These are phyloP conservation scores for Ornithoptera priamus DNA, from an alignment of 2,888 invertebrate genomes.

Conservation along the genomic window DNA sequence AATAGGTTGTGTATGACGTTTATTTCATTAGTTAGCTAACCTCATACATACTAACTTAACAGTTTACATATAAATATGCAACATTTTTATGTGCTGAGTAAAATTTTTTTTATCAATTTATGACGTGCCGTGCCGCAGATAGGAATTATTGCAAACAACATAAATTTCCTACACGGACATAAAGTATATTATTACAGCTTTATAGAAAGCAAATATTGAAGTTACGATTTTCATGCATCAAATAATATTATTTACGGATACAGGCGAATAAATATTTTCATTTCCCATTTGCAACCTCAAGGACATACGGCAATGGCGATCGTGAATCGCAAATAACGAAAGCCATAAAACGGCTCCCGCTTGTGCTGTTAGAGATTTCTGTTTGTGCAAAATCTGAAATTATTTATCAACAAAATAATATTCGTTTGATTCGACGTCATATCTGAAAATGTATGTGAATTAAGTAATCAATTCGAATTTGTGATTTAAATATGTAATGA, in stretches of 20 bases:
- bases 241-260: constrained; percentile 26
- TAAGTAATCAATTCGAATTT: too few species aligned
- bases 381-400: constrained; percentile 3
- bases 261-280: constrained; percentile 27
- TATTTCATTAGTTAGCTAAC: too few species aligned
- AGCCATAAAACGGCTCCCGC: constrained; percentile 2
- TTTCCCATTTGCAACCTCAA: constrained; percentile 20
- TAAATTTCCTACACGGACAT: constrained; percentile 11
- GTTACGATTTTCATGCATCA: constrained; percentile 20
- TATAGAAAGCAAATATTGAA: constrained; percentile 22
- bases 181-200: constrained; percentile 13
- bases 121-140: background rate
- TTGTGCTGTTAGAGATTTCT: background rate
- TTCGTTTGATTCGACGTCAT: background rate
- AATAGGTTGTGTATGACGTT: too few species aligned
- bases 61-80: background rate
- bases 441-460: background rate
- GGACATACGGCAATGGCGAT: constrained; percentile 19
- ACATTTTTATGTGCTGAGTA: background rate
- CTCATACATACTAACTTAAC: too few species aligned
- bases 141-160: constrained; percentile 5
- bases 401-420: background rate
- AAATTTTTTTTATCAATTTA: background rate
- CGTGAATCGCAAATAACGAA: constrained; percentile 19
- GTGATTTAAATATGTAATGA: too few species aligned